Base-by-base conservation (phyloP, 2,113 vertebrate genomes). In the Chitala chitala region DNA sequence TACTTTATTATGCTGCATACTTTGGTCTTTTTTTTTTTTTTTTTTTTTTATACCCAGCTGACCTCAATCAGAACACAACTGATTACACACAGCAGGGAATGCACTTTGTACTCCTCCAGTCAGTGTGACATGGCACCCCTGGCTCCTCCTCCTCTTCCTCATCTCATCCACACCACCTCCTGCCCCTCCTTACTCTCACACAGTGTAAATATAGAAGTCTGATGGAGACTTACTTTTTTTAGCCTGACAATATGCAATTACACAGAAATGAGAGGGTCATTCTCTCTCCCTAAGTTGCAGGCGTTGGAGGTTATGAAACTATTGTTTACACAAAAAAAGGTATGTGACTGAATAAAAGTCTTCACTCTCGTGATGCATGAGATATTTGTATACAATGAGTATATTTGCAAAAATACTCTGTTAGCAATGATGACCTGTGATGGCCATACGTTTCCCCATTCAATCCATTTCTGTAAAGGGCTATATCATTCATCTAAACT, bases 191-290 rank as follows among this genome's bases (percentile, higher is more conserved):
- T 78, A 82, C 79, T 78, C 78, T 81, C 73, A 51, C 36, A 44
- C 77, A 75, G 74, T 75, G 81, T 82, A 85, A 86, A 87, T 82
- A 86, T 77, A 85, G 74, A 78, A 75, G 81, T 78, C 78, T 82
- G 63, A 64, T 78, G 77, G 74, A 69, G 76, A 8, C 65, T 40
- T 50, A 79, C 83, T 86, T 83, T 86, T 81, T 89, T 85, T 89
- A 88, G 86, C 79, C 9, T 71, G 54, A 69, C 73, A 71, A 84
- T 83, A 77, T 87, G 82, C 80, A 87, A 88, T 90, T 89, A 88
- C 59, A 58, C 55, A 36, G 77, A 73, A 69, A 66, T 74, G 61
- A 79, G 68, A 53, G 77, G 79, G 78, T 85, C 83, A 75, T 80
- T 83, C 70, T 82, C 75, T 17, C 81, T 80, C 77, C 75, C 58